These are phyloP conservation scores for Glareola pratincola DNA, from an alignment of 2,113 vertebrate genomes.

Conservation along the genomic window DNA sequence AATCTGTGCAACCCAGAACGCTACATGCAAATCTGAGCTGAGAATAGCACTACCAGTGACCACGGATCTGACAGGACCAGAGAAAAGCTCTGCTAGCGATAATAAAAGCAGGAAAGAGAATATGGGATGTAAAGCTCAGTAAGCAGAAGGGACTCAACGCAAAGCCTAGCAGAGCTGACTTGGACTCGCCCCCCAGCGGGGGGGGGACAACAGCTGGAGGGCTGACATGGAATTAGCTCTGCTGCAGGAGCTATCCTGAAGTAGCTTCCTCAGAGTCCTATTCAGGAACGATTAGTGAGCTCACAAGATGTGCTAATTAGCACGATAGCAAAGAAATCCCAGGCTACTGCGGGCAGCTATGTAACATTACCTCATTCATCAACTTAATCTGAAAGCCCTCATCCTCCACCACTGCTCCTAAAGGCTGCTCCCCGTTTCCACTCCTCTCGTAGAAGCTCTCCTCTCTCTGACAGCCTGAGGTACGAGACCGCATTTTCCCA, in stretches of 20 bases:
- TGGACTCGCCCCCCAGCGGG: constrained; percentile 1
- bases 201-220: background rate
- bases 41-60: constrained; percentile 41
- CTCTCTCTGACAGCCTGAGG: background rate
- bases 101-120: background rate
- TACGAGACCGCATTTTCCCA: background rate
- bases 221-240: constrained; percentile 28
- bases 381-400: constrained; percentile 48
- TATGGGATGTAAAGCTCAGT: background rate
- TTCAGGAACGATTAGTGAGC: constrained; percentile 50
- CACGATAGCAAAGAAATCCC: constrained; percentile 38
- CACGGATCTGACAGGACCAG: background rate
- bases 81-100: background rate
- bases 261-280: constrained; percentile 32
- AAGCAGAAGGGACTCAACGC: background rate
- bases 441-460: background rate
- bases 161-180: constrained; percentile 2
- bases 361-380: constrained; percentile 46
- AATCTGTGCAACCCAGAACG: background rate
- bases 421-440: background rate
- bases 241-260: constrained; percentile 27
- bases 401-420: background rate
- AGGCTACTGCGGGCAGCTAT: constrained; percentile 8
- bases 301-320: constrained; percentile 54
- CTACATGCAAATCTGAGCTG: constrained; percentile 31